A percentile compares a stretch with the other conserved stretches of the same genome.
Conservation (phyloP, 2,113 vertebrate genomes). For the Empidonax traillii region DNA sequence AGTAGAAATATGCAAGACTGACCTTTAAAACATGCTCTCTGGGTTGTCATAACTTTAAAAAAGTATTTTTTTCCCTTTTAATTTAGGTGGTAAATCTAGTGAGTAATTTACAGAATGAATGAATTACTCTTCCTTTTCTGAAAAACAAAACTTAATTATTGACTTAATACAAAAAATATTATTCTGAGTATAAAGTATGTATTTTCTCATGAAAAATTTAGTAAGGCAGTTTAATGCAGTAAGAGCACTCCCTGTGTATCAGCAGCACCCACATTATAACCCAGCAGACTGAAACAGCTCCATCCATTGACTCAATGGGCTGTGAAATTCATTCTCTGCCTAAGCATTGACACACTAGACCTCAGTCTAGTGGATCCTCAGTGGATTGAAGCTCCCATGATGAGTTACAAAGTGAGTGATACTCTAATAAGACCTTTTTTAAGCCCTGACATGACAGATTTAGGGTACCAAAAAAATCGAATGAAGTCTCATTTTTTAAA, state of each 20-base stretch:
- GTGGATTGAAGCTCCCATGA: background rate
- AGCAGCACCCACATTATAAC: slow-evolving; percentile 26
- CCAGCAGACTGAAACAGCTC: slow-evolving; percentile 35
- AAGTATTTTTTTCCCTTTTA: background rate
- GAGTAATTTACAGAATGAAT: background rate
- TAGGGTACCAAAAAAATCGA: background rate
- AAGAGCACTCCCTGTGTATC: background rate
- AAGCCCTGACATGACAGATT: background rate
- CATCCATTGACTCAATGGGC: slow-evolving; percentile 29
- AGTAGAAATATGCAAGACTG: background rate
- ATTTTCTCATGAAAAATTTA: background rate
- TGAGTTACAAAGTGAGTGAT: slow-evolving; percentile 12
- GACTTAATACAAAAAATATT: background rate
- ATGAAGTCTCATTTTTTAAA: background rate
- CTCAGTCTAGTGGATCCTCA: background rate
- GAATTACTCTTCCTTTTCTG: background rate
- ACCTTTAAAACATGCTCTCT: background rate
- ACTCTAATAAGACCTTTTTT: background rate
- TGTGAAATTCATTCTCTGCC: slow-evolving; percentile 38
- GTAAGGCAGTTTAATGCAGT: background rate
- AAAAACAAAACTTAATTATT: background rate
- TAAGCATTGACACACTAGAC: background rate
- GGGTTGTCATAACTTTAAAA: background rate
- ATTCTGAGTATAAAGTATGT: background rate
- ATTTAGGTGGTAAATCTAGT: background rate